These are phyloP conservation scores for Hofmannophila pseudospretella DNA, from an alignment of 2,888 invertebrate species.

Conservation along the genomic window DNA sequence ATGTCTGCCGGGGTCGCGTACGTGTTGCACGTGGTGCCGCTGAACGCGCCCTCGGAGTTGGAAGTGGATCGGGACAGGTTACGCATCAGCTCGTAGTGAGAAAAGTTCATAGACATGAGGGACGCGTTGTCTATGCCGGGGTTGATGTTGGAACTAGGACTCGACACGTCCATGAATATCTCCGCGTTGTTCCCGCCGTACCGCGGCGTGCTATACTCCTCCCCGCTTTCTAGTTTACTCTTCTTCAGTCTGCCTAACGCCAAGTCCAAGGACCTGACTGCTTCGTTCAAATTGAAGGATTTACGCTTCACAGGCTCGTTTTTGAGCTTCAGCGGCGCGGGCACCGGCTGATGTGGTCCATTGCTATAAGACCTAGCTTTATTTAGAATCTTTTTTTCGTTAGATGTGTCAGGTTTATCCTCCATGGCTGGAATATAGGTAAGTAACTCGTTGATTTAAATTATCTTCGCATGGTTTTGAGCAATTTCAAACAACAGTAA, in stretches of 20 bases:
- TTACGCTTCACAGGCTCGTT: slow-evolving; percentile 45
- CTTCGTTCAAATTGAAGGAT: slow-evolving; percentile 49
- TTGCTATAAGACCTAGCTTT: slow-evolving; percentile 41
- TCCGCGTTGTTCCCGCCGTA: slow-evolving; percentile 22
- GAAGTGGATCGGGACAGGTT: slow-evolving; percentile 58
- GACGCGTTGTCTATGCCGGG: slow-evolving; percentile 42
- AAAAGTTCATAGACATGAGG: slow-evolving; percentile 62
- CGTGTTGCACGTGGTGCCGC: slow-evolving; percentile 44
- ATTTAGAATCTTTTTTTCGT: slow-evolving; percentile 38
- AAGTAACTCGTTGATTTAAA: neutral
- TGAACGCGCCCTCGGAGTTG: slow-evolving; percentile 54
- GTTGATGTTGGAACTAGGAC: slow-evolving; percentile 25
- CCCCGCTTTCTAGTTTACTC: slow-evolving; percentile 48
- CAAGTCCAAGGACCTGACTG: slow-evolving; percentile 49
- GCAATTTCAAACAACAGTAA: neutral
- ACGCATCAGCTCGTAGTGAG: slow-evolving; percentile 61
- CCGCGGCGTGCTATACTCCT: slow-evolving; percentile 29
- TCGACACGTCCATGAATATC: slow-evolving; percentile 40
- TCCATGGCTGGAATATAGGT: slow-evolving; percentile 41
- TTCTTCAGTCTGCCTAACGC: slow-evolving; percentile 51
- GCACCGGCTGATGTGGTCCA: neutral
- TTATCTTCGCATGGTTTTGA: neutral
- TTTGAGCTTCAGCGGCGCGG: slow-evolving; percentile 25
- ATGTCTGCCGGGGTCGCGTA: slow-evolving; percentile 33
- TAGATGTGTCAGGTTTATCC: slow-evolving; percentile 29